Percentiles rank a stretch among this genome's conserved stretches.
These are phyloP conservation scores for Ptychochromis oligacanthus DNA, from an alignment of 2,113 vertebrate species.

Conservation along the genomic window DNA sequence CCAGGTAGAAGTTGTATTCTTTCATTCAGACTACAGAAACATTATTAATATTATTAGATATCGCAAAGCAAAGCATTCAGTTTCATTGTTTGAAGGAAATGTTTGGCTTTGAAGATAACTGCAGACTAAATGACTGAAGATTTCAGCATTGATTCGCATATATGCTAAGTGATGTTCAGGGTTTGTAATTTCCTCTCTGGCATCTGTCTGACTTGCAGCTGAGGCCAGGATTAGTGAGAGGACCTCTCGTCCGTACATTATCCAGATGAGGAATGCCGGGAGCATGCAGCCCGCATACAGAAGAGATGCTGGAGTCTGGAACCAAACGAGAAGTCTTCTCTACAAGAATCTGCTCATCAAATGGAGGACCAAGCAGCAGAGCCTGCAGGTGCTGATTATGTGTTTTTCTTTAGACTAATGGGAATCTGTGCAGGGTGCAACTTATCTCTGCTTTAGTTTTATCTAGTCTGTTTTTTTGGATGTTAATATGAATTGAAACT, in stretches of 20 bases:
- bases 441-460: background rate
- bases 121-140: background rate
- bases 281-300: conserved; percentile 66
- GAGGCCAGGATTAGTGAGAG: conserved; percentile 63
- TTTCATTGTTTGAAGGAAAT: background rate
- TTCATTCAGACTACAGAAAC: background rate
- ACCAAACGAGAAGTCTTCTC: conserved; percentile 84
- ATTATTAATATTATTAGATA: too few relatives aligned
- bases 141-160: background rate
- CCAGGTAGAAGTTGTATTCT: background rate
- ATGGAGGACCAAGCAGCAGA: conserved; percentile 87
- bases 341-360: conserved; percentile 90
- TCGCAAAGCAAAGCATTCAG: background rate
- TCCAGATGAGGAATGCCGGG: conserved; percentile 71
- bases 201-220: conserved; percentile 49
- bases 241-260: conserved; percentile 51
- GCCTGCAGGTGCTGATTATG: conserved; percentile 82
- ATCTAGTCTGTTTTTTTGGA: too few relatives aligned
- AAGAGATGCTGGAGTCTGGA: conserved; percentile 80
- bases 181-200: background rate
- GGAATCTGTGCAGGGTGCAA: too few relatives aligned
- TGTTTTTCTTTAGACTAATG: background rate
- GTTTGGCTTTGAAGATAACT: background rate
- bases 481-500: too few relatives aligned
- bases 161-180: background rate